phyloP scores from a whole-genome alignment of 2,113 vertebrate species.

The Clarias magur region DNA sequence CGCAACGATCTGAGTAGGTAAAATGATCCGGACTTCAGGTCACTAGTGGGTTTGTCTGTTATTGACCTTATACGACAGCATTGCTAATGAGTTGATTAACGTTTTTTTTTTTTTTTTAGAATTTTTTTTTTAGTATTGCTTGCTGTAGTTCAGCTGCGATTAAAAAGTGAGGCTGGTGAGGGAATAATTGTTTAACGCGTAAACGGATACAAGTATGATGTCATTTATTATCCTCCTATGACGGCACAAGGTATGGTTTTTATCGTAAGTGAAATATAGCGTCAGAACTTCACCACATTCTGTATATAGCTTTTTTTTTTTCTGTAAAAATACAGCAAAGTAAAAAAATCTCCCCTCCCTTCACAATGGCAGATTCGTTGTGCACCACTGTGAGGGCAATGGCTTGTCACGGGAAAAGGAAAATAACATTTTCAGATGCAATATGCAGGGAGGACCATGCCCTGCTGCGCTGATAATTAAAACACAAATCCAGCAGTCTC shows the following conservation, averaged over 20 bases:
- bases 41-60: no score
- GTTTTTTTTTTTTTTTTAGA: no score
- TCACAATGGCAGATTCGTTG: background rate
- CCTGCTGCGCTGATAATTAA: constrained; percentile 13
- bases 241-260: background rate
- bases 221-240: background rate
- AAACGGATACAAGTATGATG: no score
- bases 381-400: constrained; percentile 2
- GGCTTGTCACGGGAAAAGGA: background rate
- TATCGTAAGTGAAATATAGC: background rate
- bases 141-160: no score
- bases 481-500: background rate
- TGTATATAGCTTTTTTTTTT: background rate
- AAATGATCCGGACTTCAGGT: no score
- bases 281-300: background rate
- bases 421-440: background rate
- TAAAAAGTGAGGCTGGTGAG: no score
- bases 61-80: no score
- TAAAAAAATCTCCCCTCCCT: background rate
- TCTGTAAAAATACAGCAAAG: background rate
- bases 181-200: no score
- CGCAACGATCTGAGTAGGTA: no score
- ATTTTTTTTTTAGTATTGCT: no score
- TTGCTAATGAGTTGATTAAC: no score
- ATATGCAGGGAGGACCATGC: background rate